Percentiles rank a stretch among this genome's conserved stretches.
Conservation (phyloP, 2,113 vertebrate species). For the Andinoacara biseriatus region DNA sequence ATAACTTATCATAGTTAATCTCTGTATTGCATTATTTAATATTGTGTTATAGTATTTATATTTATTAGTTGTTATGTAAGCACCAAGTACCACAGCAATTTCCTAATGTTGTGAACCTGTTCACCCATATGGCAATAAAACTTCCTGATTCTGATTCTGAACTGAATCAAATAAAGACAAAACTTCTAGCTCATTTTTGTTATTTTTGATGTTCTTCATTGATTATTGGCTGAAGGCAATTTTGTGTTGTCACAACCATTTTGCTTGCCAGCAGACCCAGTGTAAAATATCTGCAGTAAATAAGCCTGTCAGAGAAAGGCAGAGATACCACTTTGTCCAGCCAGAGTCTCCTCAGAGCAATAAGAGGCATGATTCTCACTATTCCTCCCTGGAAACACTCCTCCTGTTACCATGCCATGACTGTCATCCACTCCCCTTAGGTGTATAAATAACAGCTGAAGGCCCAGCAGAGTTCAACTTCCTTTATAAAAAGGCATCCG, state of each 20-base stretch:
- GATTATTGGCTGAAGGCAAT: neutral
- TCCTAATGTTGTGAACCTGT: no score
- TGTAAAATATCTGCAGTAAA: constrained; percentile 2
- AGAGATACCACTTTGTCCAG: neutral
- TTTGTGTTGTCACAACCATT: neutral
- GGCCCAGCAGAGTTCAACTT: constrained; percentile 1
- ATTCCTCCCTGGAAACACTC: neutral
- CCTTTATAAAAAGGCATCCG: neutral
- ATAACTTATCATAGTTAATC: no score
- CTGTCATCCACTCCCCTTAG: neutral
- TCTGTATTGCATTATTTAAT: no score
- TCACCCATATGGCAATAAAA: no score
- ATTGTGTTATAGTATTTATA: no score
- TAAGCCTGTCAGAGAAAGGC: neutral
- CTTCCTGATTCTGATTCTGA: no score
- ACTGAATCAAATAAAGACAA: neutral
- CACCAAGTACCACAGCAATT: no score
- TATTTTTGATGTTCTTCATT: neutral
- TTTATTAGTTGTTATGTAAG: no score
- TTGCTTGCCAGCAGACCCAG: neutral
- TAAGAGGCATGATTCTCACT: neutral
- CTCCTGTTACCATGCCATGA: constrained; percentile 1
- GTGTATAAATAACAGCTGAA: constrained; percentile 25
- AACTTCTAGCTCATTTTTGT: neutral
- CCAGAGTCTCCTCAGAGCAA: neutral